Evolutionary conservation across 2,113 vertebrate species (phyloP).

Genomic region (Trachemys scripta): DNA sequence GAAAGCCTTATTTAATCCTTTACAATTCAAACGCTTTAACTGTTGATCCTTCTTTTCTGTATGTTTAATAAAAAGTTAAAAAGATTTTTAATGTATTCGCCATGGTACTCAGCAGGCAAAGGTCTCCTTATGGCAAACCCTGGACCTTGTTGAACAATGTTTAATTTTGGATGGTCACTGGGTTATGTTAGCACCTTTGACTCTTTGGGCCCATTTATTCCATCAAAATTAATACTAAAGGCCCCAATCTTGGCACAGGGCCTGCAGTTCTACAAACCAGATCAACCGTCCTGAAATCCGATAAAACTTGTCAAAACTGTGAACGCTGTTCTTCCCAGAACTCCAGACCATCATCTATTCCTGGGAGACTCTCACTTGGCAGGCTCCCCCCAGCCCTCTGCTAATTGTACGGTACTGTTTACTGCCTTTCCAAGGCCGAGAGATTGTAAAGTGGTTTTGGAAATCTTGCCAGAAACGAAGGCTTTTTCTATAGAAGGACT

Average conservation of each 20-base stretch:
- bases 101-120: background rate
- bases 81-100: background rate
- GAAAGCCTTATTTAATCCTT: background rate
- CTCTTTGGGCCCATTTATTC: background rate
- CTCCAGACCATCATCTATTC: background rate
- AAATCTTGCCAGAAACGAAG: background rate
- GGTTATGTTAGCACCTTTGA: background rate
- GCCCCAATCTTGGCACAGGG: background rate
- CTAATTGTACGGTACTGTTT: background rate
- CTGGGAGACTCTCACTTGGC: background rate
- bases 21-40: background rate
- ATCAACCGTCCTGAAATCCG: background rate
- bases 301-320: fast-evolving
- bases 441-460: background rate
- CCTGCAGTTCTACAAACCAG: background rate
- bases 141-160: background rate
- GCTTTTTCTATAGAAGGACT: background rate
- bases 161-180: background rate
- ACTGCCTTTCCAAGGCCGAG: background rate
- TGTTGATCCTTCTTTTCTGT: background rate
- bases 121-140: background rate
- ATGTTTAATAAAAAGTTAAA: background rate
- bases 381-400: background rate
- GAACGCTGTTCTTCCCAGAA: background rate
- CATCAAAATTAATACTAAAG: background rate